Evolutionary conservation across 2,113 vertebrate species (phyloP), one percentile per base, ranked within the genome.

Genomic region (Brachypodius melanocephalos): DNA sequence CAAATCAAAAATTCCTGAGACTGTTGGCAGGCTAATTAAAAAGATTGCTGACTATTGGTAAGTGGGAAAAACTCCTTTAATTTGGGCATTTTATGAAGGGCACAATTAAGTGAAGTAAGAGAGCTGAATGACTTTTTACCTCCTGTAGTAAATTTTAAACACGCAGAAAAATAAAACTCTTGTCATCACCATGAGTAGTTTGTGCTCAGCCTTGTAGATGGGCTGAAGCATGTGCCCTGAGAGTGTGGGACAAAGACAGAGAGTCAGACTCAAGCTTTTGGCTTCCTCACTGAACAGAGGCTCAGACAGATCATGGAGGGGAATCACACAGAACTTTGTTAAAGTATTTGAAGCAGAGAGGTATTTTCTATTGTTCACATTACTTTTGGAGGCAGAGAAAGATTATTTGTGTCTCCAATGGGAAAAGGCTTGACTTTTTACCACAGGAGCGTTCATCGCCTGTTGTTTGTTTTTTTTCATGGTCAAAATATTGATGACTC

Each of bases 401-500:
- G 13, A 32, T 8, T 54, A 51, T 66, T 84, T 85, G 25, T 66
- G 22, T 42, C 8, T 6, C 21, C 43, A 36, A 21, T 6, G 10
- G 38, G 84, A 88, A 82, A 65, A 79, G 13, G 22, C 32, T 49
- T 77, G 34, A 14, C n/a, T 77, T 95, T 95, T 85, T 62, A n/a
- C 38, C 28, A 38, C 20, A 40, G 20, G 5, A 82, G 10, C 16
- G 20, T 54, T 85, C 40, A 52, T 86, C 55, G 62, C 38, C 38
- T 38, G 38, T 38, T 38, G 38, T 38, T 38, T 38, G 17, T 18
- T 21, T 89, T 77, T 77, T 81, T 72, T 46, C 3, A 3, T 77
- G 62, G 89, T 28, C 34, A 93, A 97, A 95, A 93, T 78, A 88
- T 34, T 77, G 80, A 82, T 83, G 57, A 90, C 72, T 88, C 84